phyloP scores from a whole-genome alignment of 1,140 invertebrate species.

The Zaprionus africanus region DNA sequence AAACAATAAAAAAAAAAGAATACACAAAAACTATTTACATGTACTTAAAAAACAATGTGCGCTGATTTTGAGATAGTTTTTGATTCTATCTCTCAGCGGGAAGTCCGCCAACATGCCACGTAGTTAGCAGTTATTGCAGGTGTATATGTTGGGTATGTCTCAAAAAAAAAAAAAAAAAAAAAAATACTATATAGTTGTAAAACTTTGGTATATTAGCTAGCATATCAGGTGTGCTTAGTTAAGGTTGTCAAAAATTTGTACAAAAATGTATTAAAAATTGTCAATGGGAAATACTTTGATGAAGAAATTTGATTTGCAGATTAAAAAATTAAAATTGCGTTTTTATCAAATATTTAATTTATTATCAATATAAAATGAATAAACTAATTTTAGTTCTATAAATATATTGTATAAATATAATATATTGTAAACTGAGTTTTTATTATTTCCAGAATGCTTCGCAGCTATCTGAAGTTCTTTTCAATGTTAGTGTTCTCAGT shows the following conservation, averaged over 20 bases:
- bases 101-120: background rate
- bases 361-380: no score
- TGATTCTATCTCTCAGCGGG: background rate
- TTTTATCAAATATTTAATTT: no score
- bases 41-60: conserved; percentile 26
- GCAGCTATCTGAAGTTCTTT: background rate
- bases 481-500: conserved; percentile 22
- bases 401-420: no score
- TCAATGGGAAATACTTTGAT: no score
- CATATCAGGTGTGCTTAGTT: background rate
- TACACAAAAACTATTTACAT: conserved; percentile 25
- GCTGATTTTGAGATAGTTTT: conserved; percentile 13
- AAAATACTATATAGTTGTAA: no score
- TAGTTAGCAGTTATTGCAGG: background rate
- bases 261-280: no score
- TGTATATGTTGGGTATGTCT: background rate
- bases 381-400: no score
- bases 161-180: no score
- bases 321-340: no score
- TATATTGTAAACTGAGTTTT: no score
- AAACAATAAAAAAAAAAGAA: conserved; percentile 9
- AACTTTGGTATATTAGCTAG: background rate
- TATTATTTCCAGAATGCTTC: conserved; percentile 3
- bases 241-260: background rate
- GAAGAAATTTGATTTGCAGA: no score